These are phyloP conservation scores for Erannis defoliaria DNA, from an alignment of 2,888 invertebrate species.

Conservation along the genomic window DNA sequence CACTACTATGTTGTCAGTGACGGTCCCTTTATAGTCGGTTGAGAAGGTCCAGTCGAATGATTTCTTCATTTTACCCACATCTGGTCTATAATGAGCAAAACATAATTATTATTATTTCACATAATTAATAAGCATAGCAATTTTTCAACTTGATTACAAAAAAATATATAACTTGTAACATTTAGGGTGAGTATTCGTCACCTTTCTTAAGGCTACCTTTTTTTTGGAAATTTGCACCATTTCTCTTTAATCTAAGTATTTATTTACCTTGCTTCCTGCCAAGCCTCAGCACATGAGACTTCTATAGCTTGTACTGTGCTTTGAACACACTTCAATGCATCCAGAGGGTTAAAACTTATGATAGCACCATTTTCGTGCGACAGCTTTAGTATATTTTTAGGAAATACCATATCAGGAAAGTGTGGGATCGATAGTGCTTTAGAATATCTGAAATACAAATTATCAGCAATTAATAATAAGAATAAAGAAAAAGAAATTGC, in stretches of 20 bases:
- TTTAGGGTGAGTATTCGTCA: too few relatives aligned
- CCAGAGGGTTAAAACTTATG: slow-evolving; percentile 95
- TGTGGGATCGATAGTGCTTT: slow-evolving; percentile 93
- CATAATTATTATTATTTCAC: too few relatives aligned
- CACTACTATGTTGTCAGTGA: slow-evolving; percentile 86
- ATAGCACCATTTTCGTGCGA: slow-evolving; percentile 89
- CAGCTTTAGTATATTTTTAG: slow-evolving; percentile 93
- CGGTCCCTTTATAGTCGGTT: slow-evolving; percentile 95
- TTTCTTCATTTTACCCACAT: slow-evolving; percentile 92
- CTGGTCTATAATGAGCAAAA: slow-evolving; percentile 87
- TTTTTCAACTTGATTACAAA: too few relatives aligned
- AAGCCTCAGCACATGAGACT: slow-evolving; percentile 96
- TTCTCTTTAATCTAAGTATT: neutral
- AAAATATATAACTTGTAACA: too few relatives aligned
- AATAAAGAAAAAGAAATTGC: neutral
- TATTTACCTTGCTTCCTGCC: slow-evolving; percentile 95
- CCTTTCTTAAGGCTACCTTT: too few relatives aligned
- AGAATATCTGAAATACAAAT: slow-evolving; percentile 88
- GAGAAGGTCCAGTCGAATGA: slow-evolving; percentile 99
- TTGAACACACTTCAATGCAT: slow-evolving; percentile 94
- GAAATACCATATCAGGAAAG: slow-evolving; percentile 99
- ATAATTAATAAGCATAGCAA: too few relatives aligned
- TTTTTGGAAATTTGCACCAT: too few relatives aligned
- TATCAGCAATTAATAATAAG: neutral
- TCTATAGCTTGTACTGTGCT: slow-evolving; percentile 91